phyloP scores from a whole-genome alignment of 2,888 invertebrate species.

The Deroplatys truncata region DNA sequence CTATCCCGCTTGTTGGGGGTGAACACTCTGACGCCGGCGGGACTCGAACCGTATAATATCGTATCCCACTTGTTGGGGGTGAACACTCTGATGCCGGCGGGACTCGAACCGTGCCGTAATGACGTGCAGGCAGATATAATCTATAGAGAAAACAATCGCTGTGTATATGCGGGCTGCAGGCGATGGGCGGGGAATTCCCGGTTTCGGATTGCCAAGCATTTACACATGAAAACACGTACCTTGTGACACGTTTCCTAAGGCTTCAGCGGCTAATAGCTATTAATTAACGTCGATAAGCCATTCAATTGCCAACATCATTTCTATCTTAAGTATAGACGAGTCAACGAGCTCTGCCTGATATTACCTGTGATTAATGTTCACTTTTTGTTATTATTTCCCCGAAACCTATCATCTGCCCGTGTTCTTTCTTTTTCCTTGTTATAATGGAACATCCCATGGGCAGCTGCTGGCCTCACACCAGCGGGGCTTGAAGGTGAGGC shows the following conservation, averaged over 20 bases:
- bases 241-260: slow-evolving; percentile 8
- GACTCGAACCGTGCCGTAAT: background rate
- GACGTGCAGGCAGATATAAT: background rate
- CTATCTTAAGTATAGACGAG: slow-evolving; percentile 25
- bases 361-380: slow-evolving; percentile 27
- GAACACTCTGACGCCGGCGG: too few relatives aligned
- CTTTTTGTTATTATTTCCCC: slow-evolving; percentile 25
- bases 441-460: background rate
- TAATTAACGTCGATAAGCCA: slow-evolving; percentile 27
- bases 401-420: slow-evolving; percentile 23
- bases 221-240: slow-evolving; percentile 20
- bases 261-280: slow-evolving; percentile 23
- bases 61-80: too few relatives aligned
- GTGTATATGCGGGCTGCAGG: background rate
- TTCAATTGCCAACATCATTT: slow-evolving; percentile 26
- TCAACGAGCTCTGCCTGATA: slow-evolving; percentile 26
- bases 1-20: too few relatives aligned
- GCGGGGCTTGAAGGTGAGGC: background rate
- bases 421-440: background rate
- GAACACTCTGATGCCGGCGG: background rate
- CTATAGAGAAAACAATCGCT: background rate
- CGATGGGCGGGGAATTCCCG: slow-evolving; percentile 20
- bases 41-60: too few relatives aligned
- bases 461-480: background rate
- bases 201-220: slow-evolving; percentile 25